Percentiles rank a stretch among this genome's conserved stretches.
phyloP scores from a whole-genome alignment of 2,113 vertebrate genomes.

The Rafetus swinhoei region DNA sequence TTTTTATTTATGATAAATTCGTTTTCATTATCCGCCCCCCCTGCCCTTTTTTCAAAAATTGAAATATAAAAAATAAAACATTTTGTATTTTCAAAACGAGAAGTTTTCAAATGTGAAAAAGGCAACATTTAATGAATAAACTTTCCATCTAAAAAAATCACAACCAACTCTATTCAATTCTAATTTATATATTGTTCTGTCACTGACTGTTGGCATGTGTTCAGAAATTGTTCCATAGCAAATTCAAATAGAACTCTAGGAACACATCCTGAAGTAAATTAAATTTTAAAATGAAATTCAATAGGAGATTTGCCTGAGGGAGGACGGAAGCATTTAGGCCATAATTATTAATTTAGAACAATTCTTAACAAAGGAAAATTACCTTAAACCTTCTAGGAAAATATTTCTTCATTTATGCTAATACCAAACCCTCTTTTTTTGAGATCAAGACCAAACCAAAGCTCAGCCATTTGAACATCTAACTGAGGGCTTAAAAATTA shows the following conservation, averaged over 20 bases:
- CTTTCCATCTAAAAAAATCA: neutral
- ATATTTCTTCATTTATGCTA: rapidly evolving
- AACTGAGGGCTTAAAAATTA: slow-evolving; percentile 46
- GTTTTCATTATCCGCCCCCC: rapidly evolving
- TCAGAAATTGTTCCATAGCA: neutral
- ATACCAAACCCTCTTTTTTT: rapidly evolving
- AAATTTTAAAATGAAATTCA: neutral
- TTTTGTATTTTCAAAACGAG: neutral
- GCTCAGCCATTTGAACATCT: neutral
- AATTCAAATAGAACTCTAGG: neutral
- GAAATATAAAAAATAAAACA: neutral
- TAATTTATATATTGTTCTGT: rapidly evolving
- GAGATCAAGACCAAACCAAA: neutral
- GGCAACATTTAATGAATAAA: neutral
- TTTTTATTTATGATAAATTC: neutral
- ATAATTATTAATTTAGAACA: neutral
- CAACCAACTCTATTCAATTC: rapidly evolving
- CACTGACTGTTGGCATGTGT: rapidly evolving
- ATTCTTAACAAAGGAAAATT: neutral
- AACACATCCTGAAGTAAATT: neutral
- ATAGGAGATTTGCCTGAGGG: neutral
- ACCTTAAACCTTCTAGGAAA: neutral
- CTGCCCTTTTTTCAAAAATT: neutral
- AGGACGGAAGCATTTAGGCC: rapidly evolving
- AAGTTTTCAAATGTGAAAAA: neutral